Evolutionary conservation across 2,888 invertebrate genomes (phyloP), one percentile per base, ranked within the genome.

Genomic region (Synergus laeviventris): DNA sequence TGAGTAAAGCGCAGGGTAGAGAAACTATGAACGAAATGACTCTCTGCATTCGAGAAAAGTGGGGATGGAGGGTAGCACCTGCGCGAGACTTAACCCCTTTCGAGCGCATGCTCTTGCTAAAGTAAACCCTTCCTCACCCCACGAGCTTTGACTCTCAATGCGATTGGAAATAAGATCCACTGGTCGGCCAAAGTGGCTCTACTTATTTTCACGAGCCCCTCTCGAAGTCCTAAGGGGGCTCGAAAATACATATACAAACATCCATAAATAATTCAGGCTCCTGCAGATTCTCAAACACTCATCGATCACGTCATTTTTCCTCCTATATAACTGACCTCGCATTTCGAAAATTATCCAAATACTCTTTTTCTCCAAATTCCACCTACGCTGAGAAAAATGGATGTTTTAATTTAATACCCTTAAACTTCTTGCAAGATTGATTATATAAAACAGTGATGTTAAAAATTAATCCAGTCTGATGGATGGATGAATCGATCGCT

Each of bases 71-170:
- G 79, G 77, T 84, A 85, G 86, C 88, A 88, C 89, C 88, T 89
- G 90, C 89, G 90, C 90, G 81, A 84, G 81, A 85, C 86, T 86
- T 87, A 84, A 86, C 82, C 85, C 85, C 83, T 85, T 84, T 78
- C 83, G 82, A 82, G 90, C 90, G 90, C 90, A 90, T 90, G 89
- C 87, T 85, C 87, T 82, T 79, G 75, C 83, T 81, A 83, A 31
- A 70, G 49, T 18, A 54, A 31, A 83, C 83, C 85, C 81, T 84
- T 85, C 86, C 83, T 78, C 77, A 83, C 84, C 83, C 78, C 39
- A 77, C 84, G 81, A 83, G 85, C 83, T 86, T 87, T 86, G 84
- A 86, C 86, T 85, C 79, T 77, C 84, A 84, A 86, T 86, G 83
- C 81, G 85, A 87, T 87, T 85, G 84, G 85, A 85, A 85, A 76